These are phyloP conservation scores for Limonius californicus DNA, from an alignment of 1,140 invertebrate genomes.

Conservation along the genomic window DNA sequence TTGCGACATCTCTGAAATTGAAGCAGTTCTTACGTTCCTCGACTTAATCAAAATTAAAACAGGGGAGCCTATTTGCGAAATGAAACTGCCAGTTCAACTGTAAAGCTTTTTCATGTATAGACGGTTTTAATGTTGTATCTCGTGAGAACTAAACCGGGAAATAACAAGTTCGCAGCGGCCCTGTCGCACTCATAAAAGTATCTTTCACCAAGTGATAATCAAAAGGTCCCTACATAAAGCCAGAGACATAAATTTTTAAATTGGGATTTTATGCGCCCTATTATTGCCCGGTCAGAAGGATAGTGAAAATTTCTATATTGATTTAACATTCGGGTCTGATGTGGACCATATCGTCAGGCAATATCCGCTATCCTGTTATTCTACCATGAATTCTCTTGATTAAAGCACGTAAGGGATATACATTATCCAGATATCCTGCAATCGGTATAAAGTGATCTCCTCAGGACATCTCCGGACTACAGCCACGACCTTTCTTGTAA, in stretches of 20 bases:
- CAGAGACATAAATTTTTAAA: background rate
- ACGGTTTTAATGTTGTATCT: no score
- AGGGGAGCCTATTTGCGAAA: no score
- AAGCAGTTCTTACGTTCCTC: no score
- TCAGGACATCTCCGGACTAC: background rate
- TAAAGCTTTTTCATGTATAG: no score
- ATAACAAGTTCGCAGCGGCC: no score
- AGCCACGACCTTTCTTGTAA: slow-evolving; percentile 1
- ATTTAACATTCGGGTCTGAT: slow-evolving; percentile 22
- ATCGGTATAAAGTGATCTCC: slow-evolving; percentile 26
- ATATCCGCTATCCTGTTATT: slow-evolving; percentile 24
- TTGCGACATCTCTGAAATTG: no score
- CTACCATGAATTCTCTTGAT: slow-evolving; percentile 30
- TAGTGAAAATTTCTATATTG: slow-evolving; percentile 21
- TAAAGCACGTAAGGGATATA: slow-evolving; percentile 38
- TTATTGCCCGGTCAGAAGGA: background rate
- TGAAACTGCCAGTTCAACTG: no score
- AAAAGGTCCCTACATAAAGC: background rate
- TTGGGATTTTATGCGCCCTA: background rate
- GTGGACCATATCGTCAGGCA: slow-evolving; percentile 29
- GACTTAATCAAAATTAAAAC: no score
- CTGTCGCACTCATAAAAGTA: no score
- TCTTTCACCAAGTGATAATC: background rate
- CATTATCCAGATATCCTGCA: slow-evolving; percentile 30
- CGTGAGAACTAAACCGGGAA: no score